These are phyloP conservation scores for Erythrocercus mccallii DNA, from an alignment of 2,113 vertebrate species.

Conservation along the genomic window DNA sequence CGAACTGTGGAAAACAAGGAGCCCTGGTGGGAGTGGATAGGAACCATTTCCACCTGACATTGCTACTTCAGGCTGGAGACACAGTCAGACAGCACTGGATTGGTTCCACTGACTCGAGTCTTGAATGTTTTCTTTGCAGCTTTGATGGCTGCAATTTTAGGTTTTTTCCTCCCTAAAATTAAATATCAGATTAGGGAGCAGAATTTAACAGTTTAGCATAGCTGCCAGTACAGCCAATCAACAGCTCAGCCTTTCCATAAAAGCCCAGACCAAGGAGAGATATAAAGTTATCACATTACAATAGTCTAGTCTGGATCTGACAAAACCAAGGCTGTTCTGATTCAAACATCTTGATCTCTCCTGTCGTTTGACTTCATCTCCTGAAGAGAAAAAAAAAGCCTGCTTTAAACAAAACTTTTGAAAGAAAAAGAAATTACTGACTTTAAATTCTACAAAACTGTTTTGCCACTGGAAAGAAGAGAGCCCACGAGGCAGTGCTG, in stretches of 20 bases:
- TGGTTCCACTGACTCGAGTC: neutral
- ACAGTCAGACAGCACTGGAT: neutral
- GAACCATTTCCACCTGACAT: neutral
- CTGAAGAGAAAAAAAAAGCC: neutral
- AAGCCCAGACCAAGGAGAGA: neutral
- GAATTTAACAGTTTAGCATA: neutral
- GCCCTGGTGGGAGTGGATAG: neutral
- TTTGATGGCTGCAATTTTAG: neutral
- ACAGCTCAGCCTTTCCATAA: neutral
- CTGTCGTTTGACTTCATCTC: neutral
- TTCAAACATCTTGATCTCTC: neutral
- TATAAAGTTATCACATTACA: neutral
- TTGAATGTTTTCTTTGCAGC: neutral
- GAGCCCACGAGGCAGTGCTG: accelerated
- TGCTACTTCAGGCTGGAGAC: neutral
- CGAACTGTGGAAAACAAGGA: neutral
- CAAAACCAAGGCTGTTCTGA: neutral
- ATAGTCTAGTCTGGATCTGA: neutral
- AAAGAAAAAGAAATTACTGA: neutral
- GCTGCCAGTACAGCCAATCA: neutral
- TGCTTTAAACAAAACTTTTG: neutral
- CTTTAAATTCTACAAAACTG: neutral
- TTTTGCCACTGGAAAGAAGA: neutral
- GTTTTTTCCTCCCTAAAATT: neutral
- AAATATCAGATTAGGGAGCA: neutral